phyloP scores from a whole-genome alignment of 2,113 vertebrate species.

The Hippolais icterina region DNA sequence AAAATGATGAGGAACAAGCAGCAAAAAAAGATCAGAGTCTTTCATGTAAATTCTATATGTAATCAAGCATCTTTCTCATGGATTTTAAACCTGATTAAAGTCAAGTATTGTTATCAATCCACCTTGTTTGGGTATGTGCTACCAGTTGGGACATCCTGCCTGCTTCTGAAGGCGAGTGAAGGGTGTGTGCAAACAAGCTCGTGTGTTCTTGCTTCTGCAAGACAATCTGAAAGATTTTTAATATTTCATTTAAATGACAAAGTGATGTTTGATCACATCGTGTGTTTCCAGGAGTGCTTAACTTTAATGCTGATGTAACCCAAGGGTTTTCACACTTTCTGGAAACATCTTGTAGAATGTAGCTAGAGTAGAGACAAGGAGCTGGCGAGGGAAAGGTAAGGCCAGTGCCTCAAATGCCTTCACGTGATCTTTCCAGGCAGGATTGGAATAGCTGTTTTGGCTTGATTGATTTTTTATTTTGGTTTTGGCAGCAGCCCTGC shows the following conservation, averaged over 20 bases:
- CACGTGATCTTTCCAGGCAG: neutral
- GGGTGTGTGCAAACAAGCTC: neutral
- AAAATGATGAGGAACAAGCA: neutral
- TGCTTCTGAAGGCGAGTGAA: neutral
- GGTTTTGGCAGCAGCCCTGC: neutral
- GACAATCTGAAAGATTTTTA: neutral
- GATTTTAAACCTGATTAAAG: neutral
- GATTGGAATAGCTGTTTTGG: neutral
- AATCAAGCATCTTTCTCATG: neutral
- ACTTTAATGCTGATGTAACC: neutral
- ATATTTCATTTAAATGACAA: constrained; percentile 7
- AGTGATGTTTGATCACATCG: neutral
- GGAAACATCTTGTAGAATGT: neutral
- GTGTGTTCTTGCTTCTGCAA: neutral
- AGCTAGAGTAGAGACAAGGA: neutral
- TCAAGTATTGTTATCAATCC: neutral
- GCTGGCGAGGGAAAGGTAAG: neutral
- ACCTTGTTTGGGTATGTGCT: neutral
- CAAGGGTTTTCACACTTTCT: neutral
- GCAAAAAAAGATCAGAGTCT: neutral
- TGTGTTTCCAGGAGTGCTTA: neutral
- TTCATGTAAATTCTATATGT: neutral
- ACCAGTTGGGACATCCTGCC: neutral
- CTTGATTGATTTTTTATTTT: constrained; percentile 31
- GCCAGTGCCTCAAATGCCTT: neutral